Evolutionary conservation across 1,140 invertebrate genomes (phyloP).

Genomic region (Micrasema longulum): DNA sequence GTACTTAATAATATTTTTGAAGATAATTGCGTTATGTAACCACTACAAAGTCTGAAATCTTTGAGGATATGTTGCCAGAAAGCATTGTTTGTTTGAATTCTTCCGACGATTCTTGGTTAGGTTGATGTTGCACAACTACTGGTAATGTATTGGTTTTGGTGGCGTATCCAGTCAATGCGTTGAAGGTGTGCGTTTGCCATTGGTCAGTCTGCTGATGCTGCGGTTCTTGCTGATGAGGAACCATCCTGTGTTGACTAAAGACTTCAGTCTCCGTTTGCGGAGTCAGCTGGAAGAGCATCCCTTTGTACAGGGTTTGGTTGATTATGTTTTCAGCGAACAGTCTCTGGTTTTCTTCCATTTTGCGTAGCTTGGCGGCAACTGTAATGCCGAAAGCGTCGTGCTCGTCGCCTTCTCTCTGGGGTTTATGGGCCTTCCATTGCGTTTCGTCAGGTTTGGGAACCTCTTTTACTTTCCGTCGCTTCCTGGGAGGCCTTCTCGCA

Average conservation of each 20-base stretch:
- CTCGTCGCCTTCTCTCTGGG: slow-evolving; percentile 44
- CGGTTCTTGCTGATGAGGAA: slow-evolving; percentile 21
- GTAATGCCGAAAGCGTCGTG: slow-evolving; percentile 53
- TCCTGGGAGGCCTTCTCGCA: slow-evolving; percentile 45
- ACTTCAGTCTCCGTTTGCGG: slow-evolving; percentile 41
- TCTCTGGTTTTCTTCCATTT: slow-evolving; percentile 55
- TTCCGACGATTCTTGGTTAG: slow-evolving; percentile 33
- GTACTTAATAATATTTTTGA: not conserved
- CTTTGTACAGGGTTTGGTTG: slow-evolving; percentile 49
- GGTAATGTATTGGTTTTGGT: slow-evolving; percentile 10
- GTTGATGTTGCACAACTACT: slow-evolving; percentile 18
- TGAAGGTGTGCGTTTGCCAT: slow-evolving; percentile 31
- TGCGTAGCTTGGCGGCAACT: slow-evolving; percentile 54
- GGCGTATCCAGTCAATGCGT: slow-evolving; percentile 9
- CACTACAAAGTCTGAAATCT: not conserved
- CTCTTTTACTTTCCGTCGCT: slow-evolving; percentile 25
- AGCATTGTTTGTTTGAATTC: slow-evolving; percentile 40
- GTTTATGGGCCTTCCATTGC: slow-evolving; percentile 5
- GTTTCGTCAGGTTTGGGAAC: not conserved
- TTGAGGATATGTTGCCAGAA: not conserved
- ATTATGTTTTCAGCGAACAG: slow-evolving; percentile 53
- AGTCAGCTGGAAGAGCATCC: slow-evolving; percentile 46
- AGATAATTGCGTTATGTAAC: too few species aligned
- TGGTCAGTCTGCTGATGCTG: slow-evolving; percentile 33
- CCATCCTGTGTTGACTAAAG: slow-evolving; percentile 15